Percentiles rank a stretch among this genome's conserved stretches.
Evolutionary conservation across 2,113 vertebrate genomes (phyloP).

Genomic region (Channa maculata): DNA sequence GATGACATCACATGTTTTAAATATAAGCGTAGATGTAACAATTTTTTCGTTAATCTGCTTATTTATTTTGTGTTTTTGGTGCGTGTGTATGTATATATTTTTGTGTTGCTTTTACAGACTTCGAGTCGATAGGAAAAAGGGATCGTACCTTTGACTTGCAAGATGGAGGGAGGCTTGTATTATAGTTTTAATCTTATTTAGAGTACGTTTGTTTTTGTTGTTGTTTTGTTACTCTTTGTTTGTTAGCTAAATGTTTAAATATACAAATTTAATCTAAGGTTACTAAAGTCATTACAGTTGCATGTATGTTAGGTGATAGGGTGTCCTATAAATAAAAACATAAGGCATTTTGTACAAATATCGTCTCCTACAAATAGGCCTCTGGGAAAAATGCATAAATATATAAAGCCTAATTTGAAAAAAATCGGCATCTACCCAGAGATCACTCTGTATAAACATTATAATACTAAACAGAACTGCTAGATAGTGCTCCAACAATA

Average conservation of each 20-base stretch:
- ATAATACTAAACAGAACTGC: not conserved
- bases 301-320: not conserved
- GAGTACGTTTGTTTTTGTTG: not conserved
- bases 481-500: not conserved
- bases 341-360: not conserved
- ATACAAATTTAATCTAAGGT: not conserved
- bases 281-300: not conserved
- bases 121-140: not conserved
- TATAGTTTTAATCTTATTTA: conserved; percentile 7
- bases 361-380: not conserved
- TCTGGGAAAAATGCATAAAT: not conserved
- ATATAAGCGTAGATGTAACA: not conserved
- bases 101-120: not conserved
- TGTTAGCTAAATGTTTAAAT: not conserved
- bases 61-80: not conserved
- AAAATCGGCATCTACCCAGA: not conserved
- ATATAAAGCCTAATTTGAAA: not conserved
- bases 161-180: conserved; percentile 6
- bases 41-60: not conserved
- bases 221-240: not conserved
- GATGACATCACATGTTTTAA: conserved; percentile 47
- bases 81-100: not conserved
- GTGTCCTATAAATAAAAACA: not conserved
- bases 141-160: not conserved
- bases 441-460: not conserved